phyloP scores from a whole-genome alignment of 2,113 vertebrate genomes.

The Crocuta crocuta region DNA sequence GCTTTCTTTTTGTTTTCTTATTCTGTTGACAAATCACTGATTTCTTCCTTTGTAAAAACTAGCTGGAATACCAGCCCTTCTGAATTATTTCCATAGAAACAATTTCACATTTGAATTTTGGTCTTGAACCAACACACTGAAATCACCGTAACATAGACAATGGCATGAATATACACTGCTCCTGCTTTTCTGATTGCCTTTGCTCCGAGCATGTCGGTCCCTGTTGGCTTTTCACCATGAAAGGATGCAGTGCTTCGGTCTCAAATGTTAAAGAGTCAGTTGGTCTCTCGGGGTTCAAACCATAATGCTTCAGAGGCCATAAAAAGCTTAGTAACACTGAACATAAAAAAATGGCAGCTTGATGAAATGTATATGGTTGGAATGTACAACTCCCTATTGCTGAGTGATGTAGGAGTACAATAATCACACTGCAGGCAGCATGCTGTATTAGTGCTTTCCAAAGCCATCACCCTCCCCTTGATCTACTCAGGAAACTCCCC shows the following conservation, averaged over 20 bases:
- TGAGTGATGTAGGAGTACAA: neutral
- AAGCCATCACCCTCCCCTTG: neutral
- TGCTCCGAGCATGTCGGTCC: neutral
- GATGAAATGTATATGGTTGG: neutral
- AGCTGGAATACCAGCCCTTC: neutral
- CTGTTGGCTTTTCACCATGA: conserved; percentile 32
- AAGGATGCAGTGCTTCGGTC: neutral
- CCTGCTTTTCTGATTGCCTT: neutral
- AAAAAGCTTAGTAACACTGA: conserved; percentile 53
- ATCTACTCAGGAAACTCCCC: conserved; percentile 13
- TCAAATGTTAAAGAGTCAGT: conserved; percentile 17
- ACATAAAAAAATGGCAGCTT: conserved; percentile 53
- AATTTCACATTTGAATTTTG: neutral
- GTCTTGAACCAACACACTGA: neutral
- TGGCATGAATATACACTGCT: neutral
- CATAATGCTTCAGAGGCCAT: neutral
- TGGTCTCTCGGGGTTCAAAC: conserved; percentile 45
- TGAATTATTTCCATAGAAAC: neutral
- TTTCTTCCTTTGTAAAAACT: conserved; percentile 38
- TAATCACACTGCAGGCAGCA: neutral
- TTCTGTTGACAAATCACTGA: neutral
- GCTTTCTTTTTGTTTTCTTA: neutral
- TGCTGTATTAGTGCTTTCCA: neutral
- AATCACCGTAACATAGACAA: neutral
- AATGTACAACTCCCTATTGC: neutral